Percentiles rank a stretch among this genome's conserved stretches.
phyloP scores from a whole-genome alignment of 2,888 invertebrate species.

The Choreutis nemorana region DNA sequence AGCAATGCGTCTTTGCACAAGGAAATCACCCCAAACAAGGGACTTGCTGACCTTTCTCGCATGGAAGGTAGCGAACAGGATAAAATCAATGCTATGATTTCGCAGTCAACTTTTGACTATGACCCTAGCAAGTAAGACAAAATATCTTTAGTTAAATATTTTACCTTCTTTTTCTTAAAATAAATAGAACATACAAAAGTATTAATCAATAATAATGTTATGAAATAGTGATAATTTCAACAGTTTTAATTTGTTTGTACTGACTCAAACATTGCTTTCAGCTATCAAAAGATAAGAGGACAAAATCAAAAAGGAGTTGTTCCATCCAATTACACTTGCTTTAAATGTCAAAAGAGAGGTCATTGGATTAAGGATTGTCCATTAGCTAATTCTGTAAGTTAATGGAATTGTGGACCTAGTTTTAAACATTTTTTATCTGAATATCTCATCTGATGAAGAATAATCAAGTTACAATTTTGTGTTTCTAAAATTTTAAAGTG shows the following conservation, averaged over 20 bases:
- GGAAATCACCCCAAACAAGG: slow-evolving; percentile 65
- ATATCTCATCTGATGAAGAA: too few relatives aligned
- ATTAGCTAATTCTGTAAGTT: slow-evolving; percentile 58
- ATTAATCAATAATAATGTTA: too few relatives aligned
- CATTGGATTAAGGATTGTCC: slow-evolving; percentile 99
- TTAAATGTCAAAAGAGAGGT: slow-evolving; percentile 92
- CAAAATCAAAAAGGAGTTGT: slow-evolving; percentile 90
- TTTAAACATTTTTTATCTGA: too few relatives aligned
- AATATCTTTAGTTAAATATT: slow-evolving; percentile 1
- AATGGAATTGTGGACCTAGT: background rate
- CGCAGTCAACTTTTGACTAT: slow-evolving; percentile 96
- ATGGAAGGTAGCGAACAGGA: slow-evolving; percentile 96
- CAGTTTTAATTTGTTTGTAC: background rate
- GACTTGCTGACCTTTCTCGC: slow-evolving; percentile 83
- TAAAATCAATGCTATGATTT: slow-evolving; percentile 97
- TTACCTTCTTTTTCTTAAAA: background rate
- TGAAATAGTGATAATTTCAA: too few relatives aligned
- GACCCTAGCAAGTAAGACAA: slow-evolving; percentile 91
- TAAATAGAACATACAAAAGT: too few relatives aligned
- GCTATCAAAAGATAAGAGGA: slow-evolving; percentile 88
- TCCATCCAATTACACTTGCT: slow-evolving; percentile 92
- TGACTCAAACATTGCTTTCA: slow-evolving; percentile 42
- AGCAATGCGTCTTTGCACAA: slow-evolving; percentile 47
- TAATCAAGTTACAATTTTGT: too few relatives aligned
- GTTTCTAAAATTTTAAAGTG: too few relatives aligned